Evolutionary conservation across 1,140 invertebrate genomes (phyloP), one percentile per base, ranked within the genome.

Genomic region (Nebria ingens): DNA sequence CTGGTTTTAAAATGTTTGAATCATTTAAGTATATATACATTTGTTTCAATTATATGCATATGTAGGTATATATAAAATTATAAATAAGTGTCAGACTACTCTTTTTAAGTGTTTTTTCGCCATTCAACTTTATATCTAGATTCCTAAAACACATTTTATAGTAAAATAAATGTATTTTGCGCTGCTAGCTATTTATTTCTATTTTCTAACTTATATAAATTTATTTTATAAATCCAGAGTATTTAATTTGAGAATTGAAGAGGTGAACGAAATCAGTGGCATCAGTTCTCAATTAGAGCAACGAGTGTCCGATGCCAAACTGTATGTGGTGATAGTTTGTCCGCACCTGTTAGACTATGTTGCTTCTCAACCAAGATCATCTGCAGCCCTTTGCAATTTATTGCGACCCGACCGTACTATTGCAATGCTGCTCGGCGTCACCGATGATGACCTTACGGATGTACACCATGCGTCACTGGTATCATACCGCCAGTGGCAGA

Each of bases 271-370:
- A 19, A 75, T 77, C 17, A 60, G 61, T 22, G 70, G 73, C 56
- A 72, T 79, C 34, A 67, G 76, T 2, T 75, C 79, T 50, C 71
- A 74, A 9, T 72, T 77, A 60, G 62, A 79, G 20, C 76, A 83
- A n/a, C 76, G 77, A 63, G 71, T 86, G 51, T 67, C 77, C 51
- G 76, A 76, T 60, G 76, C 85, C 2, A 82, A 85, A 54, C 69
- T 90, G 6, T 87, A 90, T 67, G 82, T 92, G 38, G 76, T 91
- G 3, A 83, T 92, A 4, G 64, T 91, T 3, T 91, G 88, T 65
- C 88, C 89, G 0, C 74, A 77, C 11, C 75, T 91, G 20, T 65
- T 88, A 52, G 76, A 81, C 2, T 78, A 81, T 25, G 72, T 85
- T 13, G 66, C 76, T 12, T 79, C 78, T 23, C 67, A 71, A 25